Evolutionary conservation across 2,113 vertebrate species (phyloP).

Genomic region (Pongo pygmaeus): DNA sequence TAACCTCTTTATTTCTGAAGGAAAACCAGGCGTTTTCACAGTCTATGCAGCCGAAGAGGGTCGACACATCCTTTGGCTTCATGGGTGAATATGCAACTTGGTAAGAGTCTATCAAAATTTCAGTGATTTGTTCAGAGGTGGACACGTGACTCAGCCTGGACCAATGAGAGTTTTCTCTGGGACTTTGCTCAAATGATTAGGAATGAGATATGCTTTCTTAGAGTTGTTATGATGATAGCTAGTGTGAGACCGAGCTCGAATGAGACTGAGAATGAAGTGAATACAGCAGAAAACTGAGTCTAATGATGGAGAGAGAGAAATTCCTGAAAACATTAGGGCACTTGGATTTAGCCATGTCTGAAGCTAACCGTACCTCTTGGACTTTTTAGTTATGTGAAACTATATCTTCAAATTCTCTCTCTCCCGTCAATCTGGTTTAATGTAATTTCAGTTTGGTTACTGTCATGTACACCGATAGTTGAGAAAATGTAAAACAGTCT

Average conservation of each 20-base stretch:
- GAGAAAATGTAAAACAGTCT: constrained; percentile 9
- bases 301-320: background rate
- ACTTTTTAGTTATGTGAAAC: background rate
- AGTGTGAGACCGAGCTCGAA: background rate
- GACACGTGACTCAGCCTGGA: background rate
- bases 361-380: background rate
- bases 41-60: background rate
- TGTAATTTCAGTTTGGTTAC: background rate
- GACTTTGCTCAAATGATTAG: background rate
- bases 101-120: background rate
- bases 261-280: background rate
- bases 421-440: background rate
- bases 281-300: background rate
- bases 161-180: background rate
- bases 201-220: background rate
- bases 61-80: background rate
- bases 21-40: background rate
- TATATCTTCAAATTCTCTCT: background rate
- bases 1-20: background rate
- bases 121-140: background rate
- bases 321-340: background rate
- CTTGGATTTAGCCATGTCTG: background rate
- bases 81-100: background rate
- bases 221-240: background rate
- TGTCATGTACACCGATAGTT: background rate